Evolutionary conservation across 2,113 vertebrate genomes (phyloP), one percentile per base, ranked within the genome.

Genomic region (Myotis lucifugus): DNA sequence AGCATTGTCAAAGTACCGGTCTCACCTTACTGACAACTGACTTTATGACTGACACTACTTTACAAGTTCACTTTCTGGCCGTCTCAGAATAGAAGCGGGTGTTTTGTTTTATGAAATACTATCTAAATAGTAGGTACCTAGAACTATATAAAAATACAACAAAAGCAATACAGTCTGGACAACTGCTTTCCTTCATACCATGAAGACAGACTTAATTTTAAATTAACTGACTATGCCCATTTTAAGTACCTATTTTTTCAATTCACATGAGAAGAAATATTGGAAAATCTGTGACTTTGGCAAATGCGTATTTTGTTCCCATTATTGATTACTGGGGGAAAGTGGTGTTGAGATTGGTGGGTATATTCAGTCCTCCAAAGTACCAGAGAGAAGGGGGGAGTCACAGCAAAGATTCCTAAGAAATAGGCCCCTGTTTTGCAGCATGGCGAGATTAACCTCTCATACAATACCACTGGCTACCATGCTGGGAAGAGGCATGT

Each of bases 201-300:
- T 40, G 40, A 96, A 86, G 21, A 81, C 1, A 32, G 27, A 59
- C 8, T 82, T 78, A 70, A 69, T 67, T 93, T 95, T 77, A 81
- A 96, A 84, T 54, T 79, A 77, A 70, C 19, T 69, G 61, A 40
- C 83, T 2, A 3, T 13, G 12, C 9, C 15, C 40, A 42, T 81
- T 83, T 82, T 81, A 85, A 90, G 70, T 78, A 66, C 13, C n/a
- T n/a, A 72, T 21, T 86, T 95, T 88, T 67, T 59, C 25, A 73
- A 82, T 4, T 81, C 4, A 8, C 42, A 50, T 50, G 66, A 91
- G 50, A 34, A 95, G 25, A 88, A 87, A 85, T 66, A 82, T 50
- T 88, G 5, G 25, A 84, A 67, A 88, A 74, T 84, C 40, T 81
- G 32, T 48, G 48, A 81, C 27, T 69, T 91, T 72, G 19, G 19